phyloP scores from a whole-genome alignment of 2,113 vertebrate species.

The Serilophus lunatus region DNA sequence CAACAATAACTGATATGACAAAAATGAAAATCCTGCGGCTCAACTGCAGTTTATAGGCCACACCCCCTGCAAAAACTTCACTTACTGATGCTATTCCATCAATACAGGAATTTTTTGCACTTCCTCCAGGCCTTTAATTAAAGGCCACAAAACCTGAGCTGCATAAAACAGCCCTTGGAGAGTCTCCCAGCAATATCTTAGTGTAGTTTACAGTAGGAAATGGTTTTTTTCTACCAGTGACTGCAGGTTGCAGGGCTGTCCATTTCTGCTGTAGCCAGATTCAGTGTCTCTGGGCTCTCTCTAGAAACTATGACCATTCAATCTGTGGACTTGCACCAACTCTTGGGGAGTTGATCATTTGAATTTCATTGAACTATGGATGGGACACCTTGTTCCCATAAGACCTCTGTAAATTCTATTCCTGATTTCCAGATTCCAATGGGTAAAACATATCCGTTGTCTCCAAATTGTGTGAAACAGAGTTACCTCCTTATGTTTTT shows the following conservation, averaged over 20 bases:
- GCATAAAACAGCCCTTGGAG: background rate
- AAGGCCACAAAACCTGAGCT: background rate
- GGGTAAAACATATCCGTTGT: background rate
- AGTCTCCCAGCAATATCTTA: background rate
- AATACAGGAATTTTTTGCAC: background rate
- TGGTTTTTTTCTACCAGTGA: background rate
- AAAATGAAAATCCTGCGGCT: background rate
- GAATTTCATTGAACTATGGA: background rate
- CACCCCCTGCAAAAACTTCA: background rate
- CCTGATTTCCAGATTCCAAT: background rate
- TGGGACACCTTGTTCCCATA: background rate
- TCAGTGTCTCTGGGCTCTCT: background rate
- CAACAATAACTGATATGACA: background rate
- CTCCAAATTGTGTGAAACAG: background rate
- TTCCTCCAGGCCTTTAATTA: background rate
- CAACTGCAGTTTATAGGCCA: background rate
- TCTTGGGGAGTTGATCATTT: background rate
- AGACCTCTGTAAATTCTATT: background rate
- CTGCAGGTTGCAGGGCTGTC: background rate
- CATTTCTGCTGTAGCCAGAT: background rate
- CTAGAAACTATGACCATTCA: background rate
- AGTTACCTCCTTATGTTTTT: conserved; percentile 85
- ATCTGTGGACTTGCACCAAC: background rate
- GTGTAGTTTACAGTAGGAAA: background rate
- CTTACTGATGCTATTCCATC: background rate